Evolutionary conservation across 2,888 invertebrate genomes (phyloP).

Genomic region (Catocala fraxini): DNA sequence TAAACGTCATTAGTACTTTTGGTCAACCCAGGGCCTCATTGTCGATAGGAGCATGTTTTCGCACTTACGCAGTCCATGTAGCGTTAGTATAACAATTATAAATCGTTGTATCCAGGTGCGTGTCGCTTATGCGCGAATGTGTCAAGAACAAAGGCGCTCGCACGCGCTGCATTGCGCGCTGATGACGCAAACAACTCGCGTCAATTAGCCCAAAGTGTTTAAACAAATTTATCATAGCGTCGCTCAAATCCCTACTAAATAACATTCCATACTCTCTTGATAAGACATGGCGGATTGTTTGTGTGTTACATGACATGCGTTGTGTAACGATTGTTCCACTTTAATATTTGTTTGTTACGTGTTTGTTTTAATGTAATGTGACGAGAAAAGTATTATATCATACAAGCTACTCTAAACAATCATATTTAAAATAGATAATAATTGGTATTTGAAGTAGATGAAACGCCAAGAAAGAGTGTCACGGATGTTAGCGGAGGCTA

Average conservation of each 20-base stretch:
- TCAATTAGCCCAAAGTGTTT: slow-evolving; percentile 37
- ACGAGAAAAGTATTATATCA: too few species aligned
- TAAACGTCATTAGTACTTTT: too few species aligned
- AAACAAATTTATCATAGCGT: slow-evolving; percentile 33
- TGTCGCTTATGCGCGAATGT: slow-evolving; percentile 25
- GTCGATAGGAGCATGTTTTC: too few species aligned
- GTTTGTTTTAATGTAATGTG: too few species aligned
- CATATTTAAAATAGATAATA: too few species aligned
- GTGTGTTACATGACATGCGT: background rate
- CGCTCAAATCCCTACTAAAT: slow-evolving; percentile 15
- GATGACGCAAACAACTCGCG: slow-evolving; percentile 45
- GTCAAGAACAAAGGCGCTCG: slow-evolving; percentile 46
- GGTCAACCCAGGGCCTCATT: too few species aligned
- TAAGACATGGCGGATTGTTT: background rate
- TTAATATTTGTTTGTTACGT: background rate
- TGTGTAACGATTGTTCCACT: background rate
- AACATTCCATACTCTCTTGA: slow-evolving; percentile 13
- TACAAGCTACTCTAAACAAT: too few species aligned
- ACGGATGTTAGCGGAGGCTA: too few species aligned
- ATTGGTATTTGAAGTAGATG: too few species aligned
- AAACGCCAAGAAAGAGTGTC: too few species aligned
- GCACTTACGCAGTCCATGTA: too few species aligned
- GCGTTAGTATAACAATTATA: background rate
- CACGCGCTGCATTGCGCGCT: slow-evolving; percentile 30
- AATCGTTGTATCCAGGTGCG: slow-evolving; percentile 21